Conservation (phyloP, 2,113 vertebrate genomes). For the Apeltes quadracus region DNA sequence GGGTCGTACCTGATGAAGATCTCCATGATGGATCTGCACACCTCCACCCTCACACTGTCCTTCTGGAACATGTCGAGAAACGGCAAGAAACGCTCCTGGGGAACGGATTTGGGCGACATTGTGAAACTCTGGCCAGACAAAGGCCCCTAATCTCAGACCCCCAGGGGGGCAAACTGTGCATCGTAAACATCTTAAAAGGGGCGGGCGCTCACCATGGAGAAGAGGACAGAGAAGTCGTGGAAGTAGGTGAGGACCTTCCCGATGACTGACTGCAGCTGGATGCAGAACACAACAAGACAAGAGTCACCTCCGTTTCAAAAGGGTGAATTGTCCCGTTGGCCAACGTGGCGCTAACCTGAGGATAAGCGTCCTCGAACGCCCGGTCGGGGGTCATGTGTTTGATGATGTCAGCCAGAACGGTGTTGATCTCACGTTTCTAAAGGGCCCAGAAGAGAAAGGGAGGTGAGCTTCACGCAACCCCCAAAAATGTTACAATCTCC, state of each 20-base stretch:
- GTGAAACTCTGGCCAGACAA: background rate
- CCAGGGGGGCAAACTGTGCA: background rate
- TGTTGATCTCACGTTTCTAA: constrained; percentile 96
- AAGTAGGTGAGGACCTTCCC: constrained; percentile 91
- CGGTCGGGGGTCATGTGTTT: constrained; percentile 98
- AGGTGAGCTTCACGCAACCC: background rate
- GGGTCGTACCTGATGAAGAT: constrained; percentile 92
- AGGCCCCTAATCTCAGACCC: background rate
- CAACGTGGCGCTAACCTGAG: constrained; percentile 82
- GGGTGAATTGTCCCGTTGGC: background rate
- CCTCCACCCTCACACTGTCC: constrained; percentile 93
- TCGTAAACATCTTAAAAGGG: background rate
- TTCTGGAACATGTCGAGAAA: constrained; percentile 99
- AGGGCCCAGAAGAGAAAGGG: background rate
- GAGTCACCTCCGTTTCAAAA: background rate
- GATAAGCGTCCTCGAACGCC: constrained; percentile 95
- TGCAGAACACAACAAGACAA: background rate
- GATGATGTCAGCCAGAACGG: constrained; percentile 93
- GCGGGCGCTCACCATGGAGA: constrained; percentile 86
- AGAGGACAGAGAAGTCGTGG: constrained; percentile 93
- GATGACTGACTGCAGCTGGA: constrained; percentile 93
- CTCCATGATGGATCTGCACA: constrained; percentile 96
- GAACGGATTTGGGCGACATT: background rate
- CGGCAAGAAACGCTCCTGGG: constrained; percentile 94
- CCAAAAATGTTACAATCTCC: rapidly evolving